phyloP scores from a whole-genome alignment of 2,113 vertebrate species.

The Lutjanus erythropterus region DNA sequence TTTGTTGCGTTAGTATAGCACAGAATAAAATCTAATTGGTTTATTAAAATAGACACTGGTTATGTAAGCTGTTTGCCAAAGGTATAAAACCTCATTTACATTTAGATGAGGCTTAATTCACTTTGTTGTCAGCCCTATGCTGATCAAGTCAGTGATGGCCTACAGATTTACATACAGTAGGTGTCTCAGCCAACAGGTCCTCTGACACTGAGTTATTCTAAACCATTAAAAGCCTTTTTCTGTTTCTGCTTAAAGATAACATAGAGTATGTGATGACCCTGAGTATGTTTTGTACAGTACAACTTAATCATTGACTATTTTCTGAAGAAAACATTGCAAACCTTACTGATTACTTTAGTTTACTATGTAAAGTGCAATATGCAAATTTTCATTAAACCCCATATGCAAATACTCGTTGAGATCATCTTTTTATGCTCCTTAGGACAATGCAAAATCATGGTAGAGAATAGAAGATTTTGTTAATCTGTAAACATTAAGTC shows the following conservation, averaged over 20 bases:
- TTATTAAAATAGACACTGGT: constrained; percentile 83
- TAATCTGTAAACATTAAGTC: constrained; percentile 62
- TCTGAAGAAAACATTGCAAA: constrained; percentile 63
- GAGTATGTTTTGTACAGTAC: constrained; percentile 57
- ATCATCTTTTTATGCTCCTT: constrained; percentile 67
- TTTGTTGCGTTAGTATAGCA: constrained; percentile 64
- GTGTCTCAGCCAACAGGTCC: constrained; percentile 76
- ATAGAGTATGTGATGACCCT: constrained; percentile 56
- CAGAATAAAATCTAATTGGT: constrained; percentile 80
- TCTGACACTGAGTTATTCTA: constrained; percentile 42
- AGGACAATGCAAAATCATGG: constrained; percentile 60
- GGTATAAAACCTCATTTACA: constrained; percentile 86
- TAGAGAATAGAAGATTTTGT: constrained; percentile 39
- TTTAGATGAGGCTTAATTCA: constrained; percentile 86
- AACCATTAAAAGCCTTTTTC: constrained; percentile 38
- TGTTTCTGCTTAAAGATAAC: constrained; percentile 48
- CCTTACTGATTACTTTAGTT: constrained; percentile 46
- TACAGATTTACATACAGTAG: constrained; percentile 75
- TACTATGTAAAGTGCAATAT: constrained; percentile 59
- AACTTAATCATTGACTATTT: constrained; percentile 66
- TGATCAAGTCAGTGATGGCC: constrained; percentile 80
- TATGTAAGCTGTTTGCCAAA: constrained; percentile 84
- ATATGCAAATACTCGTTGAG: constrained; percentile 71
- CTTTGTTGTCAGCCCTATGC: constrained; percentile 79
- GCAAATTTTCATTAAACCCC: constrained; percentile 53